Base-by-base conservation (phyloP, 2,888 invertebrate genomes). In the Meta bourneti region DNA sequence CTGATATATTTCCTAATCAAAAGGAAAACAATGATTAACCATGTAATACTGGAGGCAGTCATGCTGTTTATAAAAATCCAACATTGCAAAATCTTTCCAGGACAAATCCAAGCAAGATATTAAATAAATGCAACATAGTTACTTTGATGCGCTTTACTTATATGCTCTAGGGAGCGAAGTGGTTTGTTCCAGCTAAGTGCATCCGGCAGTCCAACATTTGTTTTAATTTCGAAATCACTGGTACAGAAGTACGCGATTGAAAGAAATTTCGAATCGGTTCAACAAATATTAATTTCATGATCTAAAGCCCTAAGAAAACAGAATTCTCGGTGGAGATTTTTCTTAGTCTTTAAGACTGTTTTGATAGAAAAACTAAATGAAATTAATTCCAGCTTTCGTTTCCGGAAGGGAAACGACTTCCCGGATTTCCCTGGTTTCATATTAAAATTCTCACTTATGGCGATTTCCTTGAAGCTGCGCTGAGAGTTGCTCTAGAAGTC, bases 381-480 rank as follows among this genome's bases (percentile, higher is more conserved):
- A 61, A 16, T 61, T 61, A 61, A 61, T 61, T 61, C 16, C 13
- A 61, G 16, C 7, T 16, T 16, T 16, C 61, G 5, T 61, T 5
- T 61, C 61, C 61, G 61, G 61, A 61, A 61, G 5, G 13, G 16
- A 11, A 16, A 61, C 61, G 9, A 16, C 61, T 61, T 61, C 16
- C 16, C 5, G 61, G 16, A 61, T 4, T 5, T 61, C 61, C 7
- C 13, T 61, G 61, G 16, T 61, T 61, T 61, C 61, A 61, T 61
- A 61, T 61, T 61, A 61, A 61, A 61, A 61, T 61, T 72, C 52
- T 20, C 19, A 16, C 34, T 34, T 34, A 34, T 34, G 1, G 34
- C 34, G 34, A 34, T 61, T 69, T 79, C 79, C 51, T 51, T 7
- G 48, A 13, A 70, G 16, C 82, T 82, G 20, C 52, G 82, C 82